Percentiles rank a stretch among this genome's conserved stretches.
phyloP scores from a whole-genome alignment of 2,113 vertebrate genomes.

The Archilochus colubris region DNA sequence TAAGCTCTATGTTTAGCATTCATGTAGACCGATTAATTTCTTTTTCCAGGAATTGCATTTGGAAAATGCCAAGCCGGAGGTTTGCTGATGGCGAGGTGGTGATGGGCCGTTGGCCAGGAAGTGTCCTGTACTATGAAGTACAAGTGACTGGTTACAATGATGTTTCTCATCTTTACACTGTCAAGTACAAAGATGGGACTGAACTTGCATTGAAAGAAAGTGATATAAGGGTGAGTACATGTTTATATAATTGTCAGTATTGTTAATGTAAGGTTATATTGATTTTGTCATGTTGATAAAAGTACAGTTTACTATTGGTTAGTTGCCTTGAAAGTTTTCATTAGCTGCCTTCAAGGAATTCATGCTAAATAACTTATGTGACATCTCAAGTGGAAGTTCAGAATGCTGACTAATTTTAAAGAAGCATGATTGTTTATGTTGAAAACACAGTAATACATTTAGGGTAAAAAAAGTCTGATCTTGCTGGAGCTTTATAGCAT shows the following conservation, averaged over 20 bases:
- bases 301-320: rapidly evolving
- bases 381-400: neutral
- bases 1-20: neutral
- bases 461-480: neutral
- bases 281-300: neutral
- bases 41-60: conserved; percentile 20
- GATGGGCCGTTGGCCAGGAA: conserved; percentile 96
- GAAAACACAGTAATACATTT: neutral
- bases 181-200: conserved; percentile 96
- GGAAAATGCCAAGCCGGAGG: conserved; percentile 85
- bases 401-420: neutral
- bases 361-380: neutral
- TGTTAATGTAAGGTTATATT: neutral
- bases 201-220: conserved; percentile 89
- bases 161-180: conserved; percentile 85
- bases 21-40: neutral
- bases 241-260: neutral
- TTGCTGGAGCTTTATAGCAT: rapidly evolving
- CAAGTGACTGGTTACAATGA: conserved; percentile 82
- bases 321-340: neutral
- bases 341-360: neutral
- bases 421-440: rapidly evolving
- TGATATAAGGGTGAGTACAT: conserved; percentile 87
- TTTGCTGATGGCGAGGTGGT: conserved; percentile 88
- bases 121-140: conserved; percentile 92